phyloP scores from a whole-genome alignment of 1,140 invertebrate genomes.

The roundworm (Caenorhabditis elegans) region DNA sequence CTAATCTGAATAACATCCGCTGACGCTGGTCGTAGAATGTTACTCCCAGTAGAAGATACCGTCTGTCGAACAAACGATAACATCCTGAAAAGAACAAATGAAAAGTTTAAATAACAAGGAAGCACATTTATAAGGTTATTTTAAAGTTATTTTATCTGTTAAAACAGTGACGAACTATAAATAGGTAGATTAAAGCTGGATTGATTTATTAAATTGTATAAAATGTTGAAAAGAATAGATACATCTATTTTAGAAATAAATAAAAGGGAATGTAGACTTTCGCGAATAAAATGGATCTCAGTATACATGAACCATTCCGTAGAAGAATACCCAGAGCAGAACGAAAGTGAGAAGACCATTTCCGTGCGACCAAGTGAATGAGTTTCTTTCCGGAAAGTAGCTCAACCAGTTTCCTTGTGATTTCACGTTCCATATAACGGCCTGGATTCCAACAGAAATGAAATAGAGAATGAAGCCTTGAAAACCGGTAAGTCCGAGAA shows the following conservation, averaged over 20 bases:
- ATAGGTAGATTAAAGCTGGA: neutral
- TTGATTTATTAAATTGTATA: neutral
- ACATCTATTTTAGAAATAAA: neutral
- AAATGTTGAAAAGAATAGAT: too few species aligned
- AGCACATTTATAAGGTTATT: too few species aligned
- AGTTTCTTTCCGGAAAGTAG: constrained; percentile 44
- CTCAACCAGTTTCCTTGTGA: constrained; percentile 45
- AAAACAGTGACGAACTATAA: too few species aligned
- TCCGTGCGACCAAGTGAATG: constrained; percentile 58
- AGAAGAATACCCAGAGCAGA: constrained; percentile 68
- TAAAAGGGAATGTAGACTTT: neutral
- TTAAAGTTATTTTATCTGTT: too few species aligned
- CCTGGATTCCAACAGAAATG: constrained; percentile 45
- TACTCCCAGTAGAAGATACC: neutral
- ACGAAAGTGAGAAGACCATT: constrained; percentile 67
- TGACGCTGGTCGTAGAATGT: neutral
- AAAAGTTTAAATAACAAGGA: too few species aligned
- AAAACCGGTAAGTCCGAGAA: constrained; percentile 49
- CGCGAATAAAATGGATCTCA: constrained; percentile 37
- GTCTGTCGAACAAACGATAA: neutral
- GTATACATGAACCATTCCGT: constrained; percentile 68
- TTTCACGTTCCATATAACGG: constrained; percentile 50
- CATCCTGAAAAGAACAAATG: neutral
- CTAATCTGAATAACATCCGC: constrained; percentile 15
- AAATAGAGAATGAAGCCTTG: constrained; percentile 54